Base-by-base conservation (phyloP, 2,888 invertebrate species). In the Megastigmus dorsalis region DNA sequence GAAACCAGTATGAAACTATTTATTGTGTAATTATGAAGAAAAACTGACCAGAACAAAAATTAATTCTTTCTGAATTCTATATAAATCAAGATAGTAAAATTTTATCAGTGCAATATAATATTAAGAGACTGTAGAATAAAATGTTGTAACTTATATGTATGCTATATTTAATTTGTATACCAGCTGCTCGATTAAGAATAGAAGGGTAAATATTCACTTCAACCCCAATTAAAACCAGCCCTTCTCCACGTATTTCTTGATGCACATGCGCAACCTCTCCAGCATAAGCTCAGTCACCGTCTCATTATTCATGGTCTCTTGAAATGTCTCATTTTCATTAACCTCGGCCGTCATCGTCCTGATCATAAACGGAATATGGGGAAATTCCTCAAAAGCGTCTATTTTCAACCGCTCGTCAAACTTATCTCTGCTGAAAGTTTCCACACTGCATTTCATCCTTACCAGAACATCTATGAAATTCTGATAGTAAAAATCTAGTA, bases 401-500 rank as follows among this genome's bases (percentile, higher is more conserved):
- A 70, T 70, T 0, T 57, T 20, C 7, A 88, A 18, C 45, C 79
- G 78, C 5, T 67, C 70, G 10, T 82, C 72, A 33, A 85, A 86
- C 1, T 63, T 74, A 2, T 82, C 78, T 5, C 80, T 79, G 0
- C 78, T 65, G 38, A 82, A 86, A 0, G 26, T 63, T 3, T 67
- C 82, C 75, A 74, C 85, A 84, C 87, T 80, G 65, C 89, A 88
- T 48, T 85, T 79, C 72, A 90, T 88, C 30, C 86, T 82, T 23
- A 82, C 80, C 28, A 92, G 79, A 30, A 86, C 83, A 0, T 84
- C 79, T 1, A 91, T 80, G 60, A 92, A 89, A 0, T 85, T 87
- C 0, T 89, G 84, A 78, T 91, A 89, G 80, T 92, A 92, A 0
- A 89, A 79, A 77, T 88, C 84, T 0, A 92, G 80, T n/a, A 92